Evolutionary conservation across 2,888 invertebrate genomes (phyloP).

Genomic region (Ypsolopha sequella): DNA sequence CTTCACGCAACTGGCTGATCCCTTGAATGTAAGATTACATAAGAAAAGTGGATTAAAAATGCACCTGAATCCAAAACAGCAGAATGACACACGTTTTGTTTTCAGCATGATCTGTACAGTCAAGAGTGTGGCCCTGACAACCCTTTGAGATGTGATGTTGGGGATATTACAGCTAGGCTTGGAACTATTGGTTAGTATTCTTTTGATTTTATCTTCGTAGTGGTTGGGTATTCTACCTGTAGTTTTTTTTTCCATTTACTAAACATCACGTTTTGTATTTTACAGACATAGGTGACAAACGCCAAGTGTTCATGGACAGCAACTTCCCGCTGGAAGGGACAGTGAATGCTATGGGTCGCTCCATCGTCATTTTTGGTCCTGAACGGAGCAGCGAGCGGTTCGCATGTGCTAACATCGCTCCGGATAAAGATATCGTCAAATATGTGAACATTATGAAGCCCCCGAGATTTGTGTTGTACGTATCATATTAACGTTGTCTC

Average conservation of each 20-base stretch:
- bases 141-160: constrained; percentile 91
- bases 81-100: constrained; percentile 8
- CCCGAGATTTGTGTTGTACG: constrained; percentile 90
- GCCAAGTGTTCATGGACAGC: constrained; percentile 84
- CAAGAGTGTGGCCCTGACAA: constrained; percentile 91
- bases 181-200: constrained; percentile 77
- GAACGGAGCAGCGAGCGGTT: constrained; percentile 78
- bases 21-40: constrained; percentile 77
- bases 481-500: constrained; percentile 13
- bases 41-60: not conserved
- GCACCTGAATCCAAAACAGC: not conserved
- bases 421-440: constrained; percentile 91
- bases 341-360: constrained; percentile 84
- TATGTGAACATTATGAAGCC: constrained; percentile 89
- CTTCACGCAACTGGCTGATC: constrained; percentile 91
- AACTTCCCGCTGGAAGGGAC: constrained; percentile 88
- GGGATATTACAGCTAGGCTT: constrained; percentile 87
- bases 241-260: not conserved
- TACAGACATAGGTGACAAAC: constrained; percentile 78
- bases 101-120: constrained; percentile 83
- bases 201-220: not conserved
- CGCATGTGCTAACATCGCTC: constrained; percentile 93
- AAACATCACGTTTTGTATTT: not conserved
- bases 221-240: no score
- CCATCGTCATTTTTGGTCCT: constrained; percentile 86